Evolutionary conservation across 2,797 vertebrate genomes (phyloP).

Genomic region (Enteromius viviparus): DNA sequence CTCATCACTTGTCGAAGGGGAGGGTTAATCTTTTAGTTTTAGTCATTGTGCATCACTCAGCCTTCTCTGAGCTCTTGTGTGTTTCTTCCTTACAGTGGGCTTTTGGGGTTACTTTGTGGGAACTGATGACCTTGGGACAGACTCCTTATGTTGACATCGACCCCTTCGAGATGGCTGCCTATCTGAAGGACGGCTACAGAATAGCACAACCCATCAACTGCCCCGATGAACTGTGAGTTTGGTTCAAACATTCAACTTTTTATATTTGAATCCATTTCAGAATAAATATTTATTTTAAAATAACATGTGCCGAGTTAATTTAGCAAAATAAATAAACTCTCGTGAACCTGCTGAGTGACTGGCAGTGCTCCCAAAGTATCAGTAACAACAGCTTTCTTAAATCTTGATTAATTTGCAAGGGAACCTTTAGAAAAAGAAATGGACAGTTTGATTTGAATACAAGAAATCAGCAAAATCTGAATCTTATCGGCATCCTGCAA

Average conservation of each 20-base stretch:
- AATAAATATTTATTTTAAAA: background rate
- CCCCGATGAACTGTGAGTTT: slow-evolving; percentile 94
- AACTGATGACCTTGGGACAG: slow-evolving; percentile 98
- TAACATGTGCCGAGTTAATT: background rate
- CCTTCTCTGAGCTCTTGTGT: background rate
- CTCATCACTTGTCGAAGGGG: background rate
- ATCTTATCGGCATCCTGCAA: slow-evolving; percentile 72
- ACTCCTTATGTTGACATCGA: slow-evolving; percentile 98
- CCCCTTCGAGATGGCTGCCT: slow-evolving; percentile 98
- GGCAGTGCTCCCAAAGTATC: slow-evolving; percentile 10
- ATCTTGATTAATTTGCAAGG: slow-evolving; percentile 6
- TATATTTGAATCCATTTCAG: background rate
- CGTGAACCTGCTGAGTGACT: background rate
- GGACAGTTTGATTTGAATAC: background rate
- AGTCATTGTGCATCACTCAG: background rate
- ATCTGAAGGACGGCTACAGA: slow-evolving; percentile 97
- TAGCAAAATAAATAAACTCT: background rate
- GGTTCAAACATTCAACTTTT: background rate
- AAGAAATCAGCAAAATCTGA: slow-evolving; percentile 25
- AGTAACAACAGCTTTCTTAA: slow-evolving; percentile 16
- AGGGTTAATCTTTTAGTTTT: background rate
- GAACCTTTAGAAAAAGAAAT: slow-evolving; percentile 19
- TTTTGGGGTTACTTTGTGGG: slow-evolving; percentile 96
- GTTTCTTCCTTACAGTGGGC: slow-evolving; percentile 86
- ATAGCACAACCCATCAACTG: slow-evolving; percentile 99